Evolutionary conservation across 2,888 invertebrate genomes (phyloP), one percentile per base, ranked within the genome.

Genomic region (Microctonus aethiopoides): DNA sequence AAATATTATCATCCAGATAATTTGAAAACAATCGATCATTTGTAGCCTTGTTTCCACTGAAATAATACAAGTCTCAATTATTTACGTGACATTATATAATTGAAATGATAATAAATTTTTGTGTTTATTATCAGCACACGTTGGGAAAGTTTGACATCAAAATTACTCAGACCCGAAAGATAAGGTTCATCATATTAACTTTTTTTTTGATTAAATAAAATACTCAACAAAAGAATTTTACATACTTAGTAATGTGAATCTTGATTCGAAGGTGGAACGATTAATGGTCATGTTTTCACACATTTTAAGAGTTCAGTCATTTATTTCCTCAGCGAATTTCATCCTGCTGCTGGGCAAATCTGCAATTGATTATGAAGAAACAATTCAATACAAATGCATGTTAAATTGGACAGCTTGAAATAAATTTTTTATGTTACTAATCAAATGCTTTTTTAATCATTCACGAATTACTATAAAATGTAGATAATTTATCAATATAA

Each of bases 131-230:
- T 75, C 63, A 74, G 71, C 56, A 76, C 70, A 76, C 75, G 75
- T 78, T 77, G 77, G 78, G 72, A 70, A 68, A 26, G 71, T 68
- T 71, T 73, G 36, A 67, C 78, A 72, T 78, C 78, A 77, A 74
- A 71, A 66, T 70, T 65, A 74, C 68, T 79, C 80, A 79, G 79
- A 75, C 79, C 79, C 80, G 80, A 80, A 79, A 80, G 79, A 77
- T 75, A 71, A 63, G 71, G 71, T 74, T 77, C 75, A 76, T 76
- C 74, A 76, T 73, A 20, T 52, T 24, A 20, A 57, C n/a, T n/a
- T 20, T 22, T 61, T 61, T 16, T n/a, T 24, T 34, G n/a, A 13
- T n/a, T 34, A 41, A 20, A 22, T 46, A 6, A 20, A n/a, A 16
- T 36, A 26, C 11, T 54, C 22, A 22, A 13, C n/a, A 57, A 51